phyloP scores from a whole-genome alignment of 2,113 vertebrate genomes.

The Pluvialis apricaria region DNA sequence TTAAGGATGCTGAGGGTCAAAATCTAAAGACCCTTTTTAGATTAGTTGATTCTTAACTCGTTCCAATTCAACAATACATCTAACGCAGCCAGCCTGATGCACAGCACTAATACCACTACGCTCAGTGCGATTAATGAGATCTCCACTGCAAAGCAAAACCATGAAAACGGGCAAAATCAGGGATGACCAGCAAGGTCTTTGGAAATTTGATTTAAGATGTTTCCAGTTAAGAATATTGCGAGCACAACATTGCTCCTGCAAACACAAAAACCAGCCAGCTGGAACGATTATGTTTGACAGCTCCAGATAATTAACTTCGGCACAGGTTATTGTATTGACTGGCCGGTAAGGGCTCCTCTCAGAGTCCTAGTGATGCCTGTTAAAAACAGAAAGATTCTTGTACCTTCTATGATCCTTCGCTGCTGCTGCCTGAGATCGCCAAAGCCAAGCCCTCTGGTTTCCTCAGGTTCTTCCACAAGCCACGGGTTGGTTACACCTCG shows the following conservation, averaged over 20 bases:
- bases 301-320: neutral
- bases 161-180: accelerated
- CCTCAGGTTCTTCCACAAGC: slow-evolving; percentile 90
- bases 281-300: neutral
- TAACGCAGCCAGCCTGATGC: neutral
- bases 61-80: neutral
- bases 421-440: slow-evolving; percentile 91
- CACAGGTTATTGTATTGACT: neutral
- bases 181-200: neutral
- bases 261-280: neutral
- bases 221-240: neutral
- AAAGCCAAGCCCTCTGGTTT: slow-evolving; percentile 86
- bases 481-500: slow-evolving; percentile 80
- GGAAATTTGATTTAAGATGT: neutral
- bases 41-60: neutral
- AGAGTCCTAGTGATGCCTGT: neutral
- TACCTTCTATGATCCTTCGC: slow-evolving; percentile 89
- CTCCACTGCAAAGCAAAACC: neutral
- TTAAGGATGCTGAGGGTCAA: neutral
- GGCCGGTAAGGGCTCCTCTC: neutral
- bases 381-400: neutral
- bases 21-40: neutral
- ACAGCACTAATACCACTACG: neutral
- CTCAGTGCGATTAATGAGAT: neutral
- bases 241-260: neutral